Evolutionary conservation across 2,113 vertebrate species (phyloP).

Genomic region (Pelmatolapia mariae): DNA sequence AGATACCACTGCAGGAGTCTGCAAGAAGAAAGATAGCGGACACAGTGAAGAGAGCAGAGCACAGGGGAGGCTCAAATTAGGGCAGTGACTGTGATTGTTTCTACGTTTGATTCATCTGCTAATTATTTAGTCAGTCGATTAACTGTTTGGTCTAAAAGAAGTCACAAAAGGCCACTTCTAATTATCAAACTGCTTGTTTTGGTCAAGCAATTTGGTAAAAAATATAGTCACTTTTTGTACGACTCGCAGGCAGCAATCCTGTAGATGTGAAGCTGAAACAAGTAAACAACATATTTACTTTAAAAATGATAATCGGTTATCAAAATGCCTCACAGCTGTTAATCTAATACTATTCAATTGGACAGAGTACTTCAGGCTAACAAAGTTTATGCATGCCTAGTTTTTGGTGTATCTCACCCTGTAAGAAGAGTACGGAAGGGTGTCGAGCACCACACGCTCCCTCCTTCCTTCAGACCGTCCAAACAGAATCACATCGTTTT

Average conservation of each 20-base stretch:
- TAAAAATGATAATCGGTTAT: neutral
- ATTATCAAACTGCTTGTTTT: neutral
- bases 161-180: neutral
- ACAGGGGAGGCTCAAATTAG: neutral
- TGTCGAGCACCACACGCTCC: slow-evolving; percentile 82
- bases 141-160: neutral
- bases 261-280: neutral
- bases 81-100: neutral
- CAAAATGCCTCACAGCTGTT: neutral
- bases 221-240: neutral
- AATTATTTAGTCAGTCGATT: neutral
- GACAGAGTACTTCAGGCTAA: neutral
- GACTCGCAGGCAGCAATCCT: neutral
- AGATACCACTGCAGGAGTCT: slow-evolving; percentile 89
- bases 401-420: slow-evolving; percentile 72
- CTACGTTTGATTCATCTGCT: neutral
- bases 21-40: neutral
- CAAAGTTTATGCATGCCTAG: too few relatives aligned
- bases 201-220: neutral
- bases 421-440: slow-evolving; percentile 86
- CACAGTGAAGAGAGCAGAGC: neutral
- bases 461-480: slow-evolving; percentile 84
- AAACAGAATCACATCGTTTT: slow-evolving; percentile 85
- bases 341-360: neutral
- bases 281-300: neutral